Conservation (phyloP, 2,888 invertebrate genomes). For the Zygaena filipendulae region DNA sequence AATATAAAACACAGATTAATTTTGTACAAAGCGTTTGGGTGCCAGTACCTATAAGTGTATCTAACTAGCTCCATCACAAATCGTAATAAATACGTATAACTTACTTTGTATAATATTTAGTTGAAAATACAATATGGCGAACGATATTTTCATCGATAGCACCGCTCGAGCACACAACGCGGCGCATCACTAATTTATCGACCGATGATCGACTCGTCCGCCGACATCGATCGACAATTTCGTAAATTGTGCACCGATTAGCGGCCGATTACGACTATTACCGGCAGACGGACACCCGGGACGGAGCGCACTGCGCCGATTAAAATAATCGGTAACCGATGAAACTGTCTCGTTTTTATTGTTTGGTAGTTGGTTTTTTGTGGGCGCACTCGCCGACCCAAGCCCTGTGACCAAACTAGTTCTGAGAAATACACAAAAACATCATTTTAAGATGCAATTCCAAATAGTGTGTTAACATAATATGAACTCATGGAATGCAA, state of each 20-base stretch:
- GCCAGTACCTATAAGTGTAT: no score
- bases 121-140: no score
- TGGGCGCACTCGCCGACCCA: slow-evolving; percentile 24
- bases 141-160: no score
- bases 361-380: slow-evolving; percentile 41
- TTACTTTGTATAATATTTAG: no score
- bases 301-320: slow-evolving; percentile 45
- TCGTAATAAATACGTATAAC: no score
- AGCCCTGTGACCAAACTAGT: slow-evolving; percentile 25
- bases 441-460: no score
- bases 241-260: slow-evolving; percentile 67
- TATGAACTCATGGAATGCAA: no score
- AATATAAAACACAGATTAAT: no score
- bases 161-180: no score
- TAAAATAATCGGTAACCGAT: slow-evolving; percentile 66
- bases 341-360: slow-evolving; percentile 46
- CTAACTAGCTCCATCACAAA: no score
- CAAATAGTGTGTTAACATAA: no score
- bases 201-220: slow-evolving; percentile 46
- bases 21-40: no score
- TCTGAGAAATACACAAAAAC: slow-evolving; percentile 7
- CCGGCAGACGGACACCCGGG: slow-evolving; percentile 63
- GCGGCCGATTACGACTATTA: slow-evolving; percentile 66
- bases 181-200: slow-evolving; percentile 44
- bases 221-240: slow-evolving; percentile 67